phyloP scores from a whole-genome alignment of 2,888 invertebrate genomes.

The Heliconius aoede region DNA sequence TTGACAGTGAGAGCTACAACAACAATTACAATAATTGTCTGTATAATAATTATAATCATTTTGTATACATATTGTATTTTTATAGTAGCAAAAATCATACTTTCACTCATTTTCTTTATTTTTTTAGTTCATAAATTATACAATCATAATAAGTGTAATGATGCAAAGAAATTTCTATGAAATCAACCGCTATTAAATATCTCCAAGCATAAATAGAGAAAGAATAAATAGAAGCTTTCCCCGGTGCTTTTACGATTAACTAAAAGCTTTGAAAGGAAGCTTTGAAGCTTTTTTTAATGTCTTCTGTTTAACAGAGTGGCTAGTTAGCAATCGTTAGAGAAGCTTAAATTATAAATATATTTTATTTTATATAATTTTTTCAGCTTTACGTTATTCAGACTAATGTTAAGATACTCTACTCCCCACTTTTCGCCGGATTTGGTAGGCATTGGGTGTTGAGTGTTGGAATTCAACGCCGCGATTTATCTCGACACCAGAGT shows the following conservation, averaged over 20 bases:
- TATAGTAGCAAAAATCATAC: too few relatives aligned
- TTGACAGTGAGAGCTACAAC: background rate
- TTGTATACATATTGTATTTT: too few relatives aligned
- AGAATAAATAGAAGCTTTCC: slow-evolving; percentile 14
- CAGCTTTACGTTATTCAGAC: background rate
- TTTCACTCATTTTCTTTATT: too few relatives aligned
- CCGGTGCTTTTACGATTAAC: slow-evolving; percentile 23
- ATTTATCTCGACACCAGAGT: too few relatives aligned
- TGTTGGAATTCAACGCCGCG: too few relatives aligned
- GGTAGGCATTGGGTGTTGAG: too few relatives aligned
- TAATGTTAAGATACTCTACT: too few relatives aligned
- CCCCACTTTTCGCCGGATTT: too few relatives aligned
- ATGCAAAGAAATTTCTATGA: background rate
- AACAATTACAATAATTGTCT: too few relatives aligned
- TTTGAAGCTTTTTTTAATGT: background rate
- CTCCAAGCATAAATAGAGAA: background rate
- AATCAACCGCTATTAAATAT: background rate
- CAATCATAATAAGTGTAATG: slow-evolving; percentile 1
- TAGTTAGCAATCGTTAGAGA: slow-evolving; percentile 18
- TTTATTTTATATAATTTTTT: background rate
- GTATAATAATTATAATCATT: too few relatives aligned
- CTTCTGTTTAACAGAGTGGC: slow-evolving; percentile 2
- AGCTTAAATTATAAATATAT: background rate
- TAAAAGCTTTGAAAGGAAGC: slow-evolving; percentile 16
- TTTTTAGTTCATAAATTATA: background rate